Evolutionary conservation across 2,888 invertebrate species (phyloP), one percentile per base, ranked within the genome.

Genomic region (Globia sparganii): DNA sequence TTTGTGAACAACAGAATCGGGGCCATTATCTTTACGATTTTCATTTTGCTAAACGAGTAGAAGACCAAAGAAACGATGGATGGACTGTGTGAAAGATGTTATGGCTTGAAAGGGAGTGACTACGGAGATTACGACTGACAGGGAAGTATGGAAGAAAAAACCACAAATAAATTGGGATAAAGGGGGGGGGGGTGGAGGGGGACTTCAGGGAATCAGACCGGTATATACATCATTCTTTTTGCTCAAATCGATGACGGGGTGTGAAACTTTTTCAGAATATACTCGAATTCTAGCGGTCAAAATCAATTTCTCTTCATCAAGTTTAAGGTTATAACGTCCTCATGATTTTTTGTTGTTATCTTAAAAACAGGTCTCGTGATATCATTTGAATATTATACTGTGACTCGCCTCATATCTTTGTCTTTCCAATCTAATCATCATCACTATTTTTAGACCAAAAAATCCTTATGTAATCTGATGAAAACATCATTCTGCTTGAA

Each of bases 401-500:
- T 49, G 49, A 49, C 28, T 58, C 18, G 15, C 49, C 15, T 64
- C 59, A 9, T 78, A 61, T 67, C 31, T 71, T 34, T 43, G 34
- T 31, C 9, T 80, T 59, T 18, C n/a, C 40, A 74, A 68, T 81
- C 67, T 75, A 49, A 80, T 81, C 82, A 67, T 37, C 31, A 34
- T 37, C 9, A 34, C 65, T 80, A 81, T 76, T 76, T 71, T 67
- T 62, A 76, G 43, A 76, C 58, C n/a, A 40, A 37, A 37, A 25
- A 62, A 31, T 46, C 6, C 31, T 66, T 81, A 49, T 40, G 58
- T 34, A 62, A 67, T 58, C 18, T 80, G 25, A 15, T 34, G 28
- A 25, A n/a, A 15, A 53, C 53, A 40, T 49, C 37, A 64, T 46
- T 62, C 9, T 53, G 34, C 21, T 40, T 80, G n/a, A 64, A 67